Percentiles rank a stretch among this genome's conserved stretches.
These are phyloP conservation scores for Mythimna albipuncta DNA, from an alignment of 2,888 invertebrate species.

Conservation along the genomic window DNA sequence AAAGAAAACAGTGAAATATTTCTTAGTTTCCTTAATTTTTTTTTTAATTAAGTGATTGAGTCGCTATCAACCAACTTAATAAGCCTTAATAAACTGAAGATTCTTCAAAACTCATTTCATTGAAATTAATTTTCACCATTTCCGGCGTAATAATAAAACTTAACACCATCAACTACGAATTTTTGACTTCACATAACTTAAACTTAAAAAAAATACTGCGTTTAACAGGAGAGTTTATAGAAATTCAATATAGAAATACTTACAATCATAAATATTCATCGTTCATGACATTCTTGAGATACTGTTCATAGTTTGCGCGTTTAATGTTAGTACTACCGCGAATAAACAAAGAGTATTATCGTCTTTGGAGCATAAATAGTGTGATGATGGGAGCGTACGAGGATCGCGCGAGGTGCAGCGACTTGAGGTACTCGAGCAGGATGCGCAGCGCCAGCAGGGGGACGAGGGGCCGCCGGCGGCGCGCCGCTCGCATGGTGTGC, in stretches of 20 bases:
- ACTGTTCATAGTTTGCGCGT: conserved; percentile 64
- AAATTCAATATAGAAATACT: conserved; percentile 69
- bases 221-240: conserved; percentile 1
- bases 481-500: conserved; percentile 72
- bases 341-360: conserved; percentile 68
- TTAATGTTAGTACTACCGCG: conserved; percentile 63
- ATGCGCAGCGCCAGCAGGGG: conserved; percentile 83
- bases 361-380: conserved; percentile 69
- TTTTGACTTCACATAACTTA: conserved; percentile 12
- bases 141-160: conserved; percentile 2
- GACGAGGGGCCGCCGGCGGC: conserved; percentile 79
- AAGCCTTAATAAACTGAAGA: neutral
- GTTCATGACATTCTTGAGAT: conserved; percentile 75
- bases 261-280: conserved; percentile 75
- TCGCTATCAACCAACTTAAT: neutral
- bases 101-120: neutral
- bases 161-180: neutral
- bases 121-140: conserved; percentile 17
- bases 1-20: neutral
- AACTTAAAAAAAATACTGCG: neutral
- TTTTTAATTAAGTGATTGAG: neutral
- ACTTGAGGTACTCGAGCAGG: conserved; percentile 85
- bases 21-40: neutral
- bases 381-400: conserved; percentile 59
- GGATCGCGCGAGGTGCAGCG: conserved; percentile 75